Evolutionary conservation across 2,797 vertebrate species (phyloP).

Genomic region (Chromobotia macracanthus): DNA sequence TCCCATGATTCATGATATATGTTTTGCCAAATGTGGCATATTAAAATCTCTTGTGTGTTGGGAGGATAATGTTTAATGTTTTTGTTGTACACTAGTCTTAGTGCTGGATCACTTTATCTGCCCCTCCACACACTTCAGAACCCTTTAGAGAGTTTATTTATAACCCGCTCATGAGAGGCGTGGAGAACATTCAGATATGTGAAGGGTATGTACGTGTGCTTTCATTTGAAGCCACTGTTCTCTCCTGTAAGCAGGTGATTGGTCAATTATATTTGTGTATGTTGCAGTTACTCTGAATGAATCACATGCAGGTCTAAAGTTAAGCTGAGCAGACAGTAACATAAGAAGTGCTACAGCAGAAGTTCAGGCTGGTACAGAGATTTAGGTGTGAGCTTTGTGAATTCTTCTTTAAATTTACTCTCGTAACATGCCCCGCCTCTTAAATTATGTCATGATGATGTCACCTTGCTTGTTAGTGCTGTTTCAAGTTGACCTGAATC

Average conservation of each 20-base stretch:
- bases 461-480: too few relatives aligned
- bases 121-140: conserved; percentile 3
- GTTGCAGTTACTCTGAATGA: background rate
- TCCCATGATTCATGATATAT: background rate
- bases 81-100: background rate
- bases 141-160: conserved; percentile 26
- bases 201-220: conserved; percentile 13
- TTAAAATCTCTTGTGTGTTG: background rate
- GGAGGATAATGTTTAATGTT: background rate
- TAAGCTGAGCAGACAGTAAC: background rate
- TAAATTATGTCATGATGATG: too few relatives aligned
- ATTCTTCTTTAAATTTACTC: background rate
- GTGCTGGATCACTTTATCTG: conserved; percentile 10
- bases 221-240: background rate
- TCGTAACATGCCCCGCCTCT: too few relatives aligned
- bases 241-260: background rate
- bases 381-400: background rate
- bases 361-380: too few relatives aligned
- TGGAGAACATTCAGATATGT: conserved; percentile 27
- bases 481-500: background rate
- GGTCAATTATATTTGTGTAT: background rate
- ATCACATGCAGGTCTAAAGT: background rate
- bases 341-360: too few relatives aligned
- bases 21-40: background rate
- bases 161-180: conserved; percentile 17